Conservation (phyloP, 2,797 vertebrate genomes). For the Naso thynnoides region DNA sequence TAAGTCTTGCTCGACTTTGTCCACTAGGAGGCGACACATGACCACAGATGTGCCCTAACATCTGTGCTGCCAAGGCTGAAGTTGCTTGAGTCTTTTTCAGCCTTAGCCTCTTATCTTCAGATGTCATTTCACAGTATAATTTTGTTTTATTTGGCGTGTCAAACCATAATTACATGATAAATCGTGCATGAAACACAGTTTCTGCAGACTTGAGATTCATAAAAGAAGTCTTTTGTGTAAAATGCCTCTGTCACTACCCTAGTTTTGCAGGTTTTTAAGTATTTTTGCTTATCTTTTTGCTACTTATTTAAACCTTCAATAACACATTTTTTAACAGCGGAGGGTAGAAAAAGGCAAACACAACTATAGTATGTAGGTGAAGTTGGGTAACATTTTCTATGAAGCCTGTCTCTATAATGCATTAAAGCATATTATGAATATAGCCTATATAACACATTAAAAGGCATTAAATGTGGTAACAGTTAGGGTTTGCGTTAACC, state of each 20-base stretch:
- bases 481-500: too few relatives aligned
- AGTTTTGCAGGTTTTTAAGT: neutral
- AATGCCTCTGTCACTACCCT: neutral
- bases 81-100: neutral
- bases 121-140: constrained; percentile 6
- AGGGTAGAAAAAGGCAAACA: too few relatives aligned
- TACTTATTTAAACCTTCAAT: too few relatives aligned
- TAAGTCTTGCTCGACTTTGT: neutral
- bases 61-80: neutral
- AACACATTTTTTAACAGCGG: too few relatives aligned
- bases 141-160: constrained; percentile 1
- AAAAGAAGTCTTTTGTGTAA: neutral
- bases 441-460: too few relatives aligned
- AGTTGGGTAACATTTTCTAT: too few relatives aligned
- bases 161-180: neutral
- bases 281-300: neutral
- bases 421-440: too few relatives aligned
- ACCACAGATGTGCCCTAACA: neutral
- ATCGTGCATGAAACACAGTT: neutral
- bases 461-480: too few relatives aligned
- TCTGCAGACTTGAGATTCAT: neutral
- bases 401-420: too few relatives aligned
- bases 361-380: too few relatives aligned
- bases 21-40: constrained; percentile 32
- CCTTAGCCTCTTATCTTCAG: neutral